These are phyloP conservation scores for Macrotrachela quadricornifera DNA, from an alignment of 1,140 invertebrate genomes.

Conservation along the genomic window DNA sequence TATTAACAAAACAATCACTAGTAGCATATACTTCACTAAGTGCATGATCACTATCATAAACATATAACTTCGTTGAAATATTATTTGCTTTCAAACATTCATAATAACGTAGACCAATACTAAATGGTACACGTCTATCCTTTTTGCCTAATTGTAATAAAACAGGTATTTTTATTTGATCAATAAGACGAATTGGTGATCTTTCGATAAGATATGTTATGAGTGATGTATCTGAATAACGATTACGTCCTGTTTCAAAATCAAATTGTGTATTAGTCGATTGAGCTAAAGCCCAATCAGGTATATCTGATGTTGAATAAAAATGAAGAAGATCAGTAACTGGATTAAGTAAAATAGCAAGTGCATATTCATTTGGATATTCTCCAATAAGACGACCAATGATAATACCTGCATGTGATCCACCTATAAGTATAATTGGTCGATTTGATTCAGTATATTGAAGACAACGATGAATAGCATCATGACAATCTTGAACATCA, in stretches of 20 bases:
- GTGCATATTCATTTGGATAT: conserved; percentile 49
- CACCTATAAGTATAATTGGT: conserved; percentile 39
- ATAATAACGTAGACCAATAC: too few relatives aligned
- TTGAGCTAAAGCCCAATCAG: too few relatives aligned
- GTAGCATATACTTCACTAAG: too few relatives aligned
- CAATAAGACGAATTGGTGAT: conserved; percentile 1
- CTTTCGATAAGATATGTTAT: conserved; percentile 1
- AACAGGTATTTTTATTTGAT: background rate
- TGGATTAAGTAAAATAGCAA: conserved; percentile 41
- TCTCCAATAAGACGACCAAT: conserved; percentile 59
- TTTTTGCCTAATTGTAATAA: background rate
- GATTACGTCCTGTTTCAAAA: too few relatives aligned
- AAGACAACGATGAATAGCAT: conserved; percentile 29
- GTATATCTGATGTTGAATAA: conserved; percentile 45
- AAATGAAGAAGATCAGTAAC: conserved; percentile 44
- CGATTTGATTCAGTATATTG: too few relatives aligned
- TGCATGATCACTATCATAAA: too few relatives aligned
- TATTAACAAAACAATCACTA: too few relatives aligned
- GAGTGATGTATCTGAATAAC: background rate
- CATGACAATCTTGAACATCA: conserved; percentile 59
- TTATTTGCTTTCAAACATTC: too few relatives aligned
- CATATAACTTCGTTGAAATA: too few relatives aligned
- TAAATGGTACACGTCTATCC: too few relatives aligned
- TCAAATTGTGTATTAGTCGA: too few relatives aligned
- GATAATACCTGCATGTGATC: conserved; percentile 75